Evolutionary conservation across 2,888 invertebrate species (phyloP).

Genomic region (Xanthia togata): DNA sequence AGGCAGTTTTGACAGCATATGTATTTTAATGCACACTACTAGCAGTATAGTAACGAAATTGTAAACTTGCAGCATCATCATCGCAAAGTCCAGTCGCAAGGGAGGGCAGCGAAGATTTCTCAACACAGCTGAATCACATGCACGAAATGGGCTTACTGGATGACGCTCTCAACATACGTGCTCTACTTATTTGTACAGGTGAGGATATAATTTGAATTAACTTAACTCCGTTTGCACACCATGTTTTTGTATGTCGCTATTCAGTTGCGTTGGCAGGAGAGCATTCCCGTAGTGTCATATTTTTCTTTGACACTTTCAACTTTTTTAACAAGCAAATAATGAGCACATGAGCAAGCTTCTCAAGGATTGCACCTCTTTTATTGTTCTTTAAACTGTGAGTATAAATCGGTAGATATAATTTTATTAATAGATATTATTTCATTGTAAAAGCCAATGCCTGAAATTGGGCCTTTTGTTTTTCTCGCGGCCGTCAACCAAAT

Average conservation of each 20-base stretch:
- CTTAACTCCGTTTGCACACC: background rate
- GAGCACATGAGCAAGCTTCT: background rate
- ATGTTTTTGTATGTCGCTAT: background rate
- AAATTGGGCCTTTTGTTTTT: too few relatives aligned
- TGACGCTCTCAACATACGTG: constrained; percentile 95
- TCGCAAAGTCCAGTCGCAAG: constrained; percentile 79
- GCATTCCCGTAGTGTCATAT: background rate
- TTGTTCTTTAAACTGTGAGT: too few relatives aligned
- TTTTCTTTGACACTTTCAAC: background rate
- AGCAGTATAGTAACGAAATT: background rate
- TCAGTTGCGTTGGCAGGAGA: background rate
- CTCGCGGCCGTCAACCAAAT: too few relatives aligned
- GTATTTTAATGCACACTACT: background rate
- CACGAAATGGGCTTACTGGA: constrained; percentile 97
- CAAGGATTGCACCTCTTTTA: background rate
- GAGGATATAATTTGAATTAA: constrained; percentile 27
- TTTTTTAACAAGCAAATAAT: background rate
- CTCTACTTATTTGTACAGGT: constrained; percentile 93
- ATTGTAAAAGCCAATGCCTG: too few relatives aligned
- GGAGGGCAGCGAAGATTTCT: constrained; percentile 71
- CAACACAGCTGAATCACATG: constrained; percentile 94
- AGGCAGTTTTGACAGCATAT: background rate
- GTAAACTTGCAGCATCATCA: constrained; percentile 77
- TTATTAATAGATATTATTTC: too few relatives aligned
- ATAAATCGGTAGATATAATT: too few relatives aligned